Base-by-base conservation (phyloP, 2,888 invertebrate genomes). In the Eupithecia subumbrata region DNA sequence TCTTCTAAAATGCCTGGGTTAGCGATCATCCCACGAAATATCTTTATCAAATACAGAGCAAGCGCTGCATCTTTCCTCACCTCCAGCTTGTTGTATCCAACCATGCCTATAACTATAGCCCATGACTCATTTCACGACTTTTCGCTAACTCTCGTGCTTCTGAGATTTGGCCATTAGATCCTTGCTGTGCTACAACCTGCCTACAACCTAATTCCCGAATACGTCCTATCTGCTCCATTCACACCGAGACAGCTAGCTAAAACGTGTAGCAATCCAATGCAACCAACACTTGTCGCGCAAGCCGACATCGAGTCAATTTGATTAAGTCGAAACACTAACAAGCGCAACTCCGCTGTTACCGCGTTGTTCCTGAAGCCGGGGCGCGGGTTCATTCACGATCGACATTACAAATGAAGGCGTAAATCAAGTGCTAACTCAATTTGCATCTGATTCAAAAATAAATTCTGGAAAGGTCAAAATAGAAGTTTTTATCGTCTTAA, bases 301-400 rank as follows among this genome's bases (percentile, higher is more conserved):
- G 72, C 67, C 69, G 30, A 72, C 75, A 75, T 69, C 25, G 56
- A 75, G 66, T 75, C 72, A 56, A 75, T 75, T 72, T 69, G 69
- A 75, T 75, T 75, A 75, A 73, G 72, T 70, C 66, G 69, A 70
- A 76, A 70, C 76, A 76, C 76, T 73, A 76, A 76, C 76, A 76
- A 73, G 76, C 72, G 37, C 25, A 72, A 63, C 72, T 68, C 71
- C n/a, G 22, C 40, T 70, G 74, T 37, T 40, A 25, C 73, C 34
- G 64, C 70, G 34, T 34, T 37, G 67, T 67, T 67, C 67, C 67
- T 8, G 67, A 67, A 67, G 5, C 40, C 22, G n/a, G 67, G 9
- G 34, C 0, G 67, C 40, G 67, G 12, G 67, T 22, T 12, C 40
- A 67, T n/a, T 40, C 11, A n/a, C 40, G 22, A 67, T 67, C 22